Conservation (phyloP, 64 coral and sea anemone genomes). For the Montipora efflorescens region DNA sequence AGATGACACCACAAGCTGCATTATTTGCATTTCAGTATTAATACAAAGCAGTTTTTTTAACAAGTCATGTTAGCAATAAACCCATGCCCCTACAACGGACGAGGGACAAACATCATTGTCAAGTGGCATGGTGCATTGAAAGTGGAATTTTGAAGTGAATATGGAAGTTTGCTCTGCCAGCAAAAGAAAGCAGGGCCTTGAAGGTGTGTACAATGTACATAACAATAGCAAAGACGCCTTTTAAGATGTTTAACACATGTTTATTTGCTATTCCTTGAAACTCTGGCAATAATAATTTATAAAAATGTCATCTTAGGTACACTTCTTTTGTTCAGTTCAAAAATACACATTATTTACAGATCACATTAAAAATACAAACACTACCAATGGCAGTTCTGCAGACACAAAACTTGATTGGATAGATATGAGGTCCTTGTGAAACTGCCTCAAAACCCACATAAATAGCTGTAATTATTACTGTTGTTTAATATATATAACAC, state of each 20-base stretch:
- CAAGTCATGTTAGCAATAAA: no score
- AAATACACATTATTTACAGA: slow-evolving; percentile 87
- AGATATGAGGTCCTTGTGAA: not conserved
- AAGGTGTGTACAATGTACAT: not conserved
- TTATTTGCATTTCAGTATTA: no score
- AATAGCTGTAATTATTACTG: not conserved
- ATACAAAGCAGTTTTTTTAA: no score
- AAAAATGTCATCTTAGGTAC: slow-evolving; percentile 75
- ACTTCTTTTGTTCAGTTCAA: slow-evolving; percentile 66
- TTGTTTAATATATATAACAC: not conserved
- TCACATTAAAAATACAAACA: slow-evolving; percentile 85
- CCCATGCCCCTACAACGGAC: no score
- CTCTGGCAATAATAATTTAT: slow-evolving; percentile 86
- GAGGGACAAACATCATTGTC: no score
- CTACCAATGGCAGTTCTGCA: slow-evolving; percentile 54
- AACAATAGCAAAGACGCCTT: not conserved
- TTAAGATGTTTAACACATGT: slow-evolving; percentile 67
- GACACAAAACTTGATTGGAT: slow-evolving; percentile 29
- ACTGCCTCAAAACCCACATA: not conserved
- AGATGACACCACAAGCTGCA: no score
- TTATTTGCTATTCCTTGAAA: slow-evolving; percentile 78
- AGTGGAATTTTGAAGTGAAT: no score
- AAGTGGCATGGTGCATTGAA: no score
- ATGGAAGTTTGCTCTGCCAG: no score
- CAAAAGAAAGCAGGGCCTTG: no score